Evolutionary conservation across 2,113 vertebrate species (phyloP).

Genomic region (Todiramphus saurophagus): DNA sequence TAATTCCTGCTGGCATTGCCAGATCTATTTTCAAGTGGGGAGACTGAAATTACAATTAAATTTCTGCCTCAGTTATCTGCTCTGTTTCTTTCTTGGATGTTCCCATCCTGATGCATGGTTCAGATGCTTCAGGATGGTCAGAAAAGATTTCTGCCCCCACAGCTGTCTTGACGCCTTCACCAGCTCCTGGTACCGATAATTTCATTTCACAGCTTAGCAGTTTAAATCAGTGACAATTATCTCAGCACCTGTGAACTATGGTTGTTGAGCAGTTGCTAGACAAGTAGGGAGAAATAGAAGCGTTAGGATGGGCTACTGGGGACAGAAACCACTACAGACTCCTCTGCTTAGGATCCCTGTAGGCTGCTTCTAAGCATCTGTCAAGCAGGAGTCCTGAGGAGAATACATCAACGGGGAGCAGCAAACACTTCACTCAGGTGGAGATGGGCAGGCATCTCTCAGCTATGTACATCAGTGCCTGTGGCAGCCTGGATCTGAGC

Average conservation of each 20-base stretch:
- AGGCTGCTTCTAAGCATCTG: background rate
- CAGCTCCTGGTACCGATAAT: background rate
- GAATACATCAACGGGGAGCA: background rate
- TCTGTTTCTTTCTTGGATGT: background rate
- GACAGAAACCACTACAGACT: background rate
- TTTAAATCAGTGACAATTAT: background rate
- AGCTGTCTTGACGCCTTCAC: background rate
- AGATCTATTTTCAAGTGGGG: background rate
- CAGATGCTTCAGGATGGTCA: background rate
- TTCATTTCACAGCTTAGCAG: background rate
- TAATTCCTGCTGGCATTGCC: background rate
- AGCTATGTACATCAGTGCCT: background rate
- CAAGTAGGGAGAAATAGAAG: background rate
- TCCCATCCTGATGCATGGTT: background rate
- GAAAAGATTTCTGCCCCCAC: background rate
- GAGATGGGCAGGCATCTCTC: background rate
- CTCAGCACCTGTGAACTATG: background rate
- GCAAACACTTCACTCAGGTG: background rate
- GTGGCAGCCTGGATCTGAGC: fast-evolving
- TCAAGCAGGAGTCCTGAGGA: background rate
- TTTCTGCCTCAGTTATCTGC: background rate
- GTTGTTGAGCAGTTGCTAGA: background rate
- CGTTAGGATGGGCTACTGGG: background rate
- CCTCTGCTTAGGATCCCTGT: background rate
- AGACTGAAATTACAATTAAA: background rate